Evolutionary conservation across 2,113 vertebrate genomes (phyloP), one percentile per base, ranked within the genome.

Genomic region (Clupea harengus): DNA sequence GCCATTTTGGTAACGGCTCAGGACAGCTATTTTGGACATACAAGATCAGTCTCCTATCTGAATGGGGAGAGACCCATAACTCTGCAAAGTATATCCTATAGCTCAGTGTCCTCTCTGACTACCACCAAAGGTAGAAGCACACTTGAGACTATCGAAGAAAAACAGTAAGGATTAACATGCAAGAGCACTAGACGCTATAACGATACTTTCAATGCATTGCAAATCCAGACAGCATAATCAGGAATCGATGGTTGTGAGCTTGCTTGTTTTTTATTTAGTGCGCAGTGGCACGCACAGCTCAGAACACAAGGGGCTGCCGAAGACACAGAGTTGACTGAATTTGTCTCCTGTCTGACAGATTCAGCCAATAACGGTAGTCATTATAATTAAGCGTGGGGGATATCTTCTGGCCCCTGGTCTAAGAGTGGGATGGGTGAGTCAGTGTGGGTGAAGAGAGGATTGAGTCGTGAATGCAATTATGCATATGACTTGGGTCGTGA

Each of bases 211-310:
- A 81, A 45, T 52, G 45, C 84, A 46, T 57, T 17, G 50, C 52
- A 60, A 45, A 25, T n/a, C 85, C 54, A 82, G 54, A 67, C 54
- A 81, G 85, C 50, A 67, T 67, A 67, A 86, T 67, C 81, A 82
- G 81, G 85, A 82, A 49, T 82, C 80, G 49, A 64, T 81, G 6
- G 45, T 45, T 49, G 81, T 81, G 18, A 11, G 45, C 85, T 86
- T 44, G 81, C 82, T 82, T 78, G 32, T 60, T 60, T 22, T 78
- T 78, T 78, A 15, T 78, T 32, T 78, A 32, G 39, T n/a, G 4
- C 18, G 39, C 67, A 4, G 13, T 28, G 32, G 25, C 72, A 39
- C 72, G 39, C 72, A 32, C 72, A 78, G 47, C 82, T 49, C 57
- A 86, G 15, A n/a, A 2, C 32, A 4, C 25, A 32, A 9, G 28